Base-by-base conservation (phyloP, 2,113 vertebrate species). In the Periophthalmodon schlosseri region DNA sequence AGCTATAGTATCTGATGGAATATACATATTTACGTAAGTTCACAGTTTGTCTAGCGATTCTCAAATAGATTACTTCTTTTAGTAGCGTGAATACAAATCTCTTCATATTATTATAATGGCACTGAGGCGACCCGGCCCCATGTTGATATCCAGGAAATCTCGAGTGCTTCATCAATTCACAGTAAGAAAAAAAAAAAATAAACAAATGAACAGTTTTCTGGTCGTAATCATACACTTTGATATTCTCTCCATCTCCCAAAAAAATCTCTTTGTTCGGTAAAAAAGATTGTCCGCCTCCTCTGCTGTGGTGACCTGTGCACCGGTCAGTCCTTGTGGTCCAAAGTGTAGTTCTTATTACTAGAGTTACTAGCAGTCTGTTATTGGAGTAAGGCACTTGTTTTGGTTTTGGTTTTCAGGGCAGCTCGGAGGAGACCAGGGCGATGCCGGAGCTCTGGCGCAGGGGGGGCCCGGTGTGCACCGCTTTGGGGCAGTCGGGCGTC, bases 391-490 rank as follows among this genome's bases (percentile, higher is more conserved):
- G 98, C 98, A 99, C 98, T 97, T 96, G 76, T 77, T 94, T 95
- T 92, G 89, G 94, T 95, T 98, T 98, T 98, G 96, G 96, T 97
- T 96, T 97, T 99, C 95, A 99, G 91, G 97, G 98, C 92, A 99
- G 95, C 94, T 99, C 98, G 64, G 97, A 96, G 93, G 97, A 97
- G 92, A 99, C 96, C 91, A 99, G 94, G 92, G 98, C 97, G 91
- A 99, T 94, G 91, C 97, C 97, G 81, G 98, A 97, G 94, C 96
- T 96, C 93, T 97, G 98, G 91, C 97, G 96, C 85, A 98, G 94
- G 81, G 97, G 93, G 58, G 96, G 94, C 88, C 96, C 97, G 39
- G 96, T 64, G 88, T 99, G 97, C 57, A 99, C 90, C 39, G 98
- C 96, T 93, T 99, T 99, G 52, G 98, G 97, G 94, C 97, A 99